A percentile compares a stretch with the other conserved stretches of the same genome.
Evolutionary conservation across 2,113 vertebrate genomes (phyloP).

Genomic region (Agapornis roseicollis): DNA sequence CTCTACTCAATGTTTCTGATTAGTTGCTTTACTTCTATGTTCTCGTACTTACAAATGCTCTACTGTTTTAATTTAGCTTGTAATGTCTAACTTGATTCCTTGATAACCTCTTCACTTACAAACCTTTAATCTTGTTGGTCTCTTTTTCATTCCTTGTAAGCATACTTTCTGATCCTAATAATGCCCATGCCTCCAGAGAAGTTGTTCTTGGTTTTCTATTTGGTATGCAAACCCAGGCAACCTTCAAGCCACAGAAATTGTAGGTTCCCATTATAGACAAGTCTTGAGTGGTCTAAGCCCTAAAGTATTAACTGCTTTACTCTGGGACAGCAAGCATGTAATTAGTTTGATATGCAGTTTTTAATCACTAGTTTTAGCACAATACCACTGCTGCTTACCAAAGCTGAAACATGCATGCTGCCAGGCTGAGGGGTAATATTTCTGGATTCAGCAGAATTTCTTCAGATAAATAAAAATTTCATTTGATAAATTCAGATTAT

Average conservation of each 20-base stretch:
- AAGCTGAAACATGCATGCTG: background rate
- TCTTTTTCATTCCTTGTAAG: background rate
- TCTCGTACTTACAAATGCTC: background rate
- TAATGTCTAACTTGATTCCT: background rate
- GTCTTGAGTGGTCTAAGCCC: background rate
- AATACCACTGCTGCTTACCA: background rate
- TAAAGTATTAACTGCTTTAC: background rate
- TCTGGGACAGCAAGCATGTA: background rate
- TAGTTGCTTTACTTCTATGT: background rate
- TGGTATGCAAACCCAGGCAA: background rate
- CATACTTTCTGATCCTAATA: background rate
- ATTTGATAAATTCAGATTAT: background rate
- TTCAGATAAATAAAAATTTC: background rate
- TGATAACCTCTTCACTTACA: background rate
- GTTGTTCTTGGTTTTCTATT: background rate
- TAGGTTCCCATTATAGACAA: background rate
- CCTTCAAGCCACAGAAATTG: background rate
- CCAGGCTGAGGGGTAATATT: background rate
- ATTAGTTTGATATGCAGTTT: background rate
- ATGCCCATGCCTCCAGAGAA: background rate
- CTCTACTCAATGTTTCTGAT: background rate
- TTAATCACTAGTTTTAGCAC: background rate
- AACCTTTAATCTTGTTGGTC: background rate
- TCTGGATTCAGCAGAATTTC: background rate
- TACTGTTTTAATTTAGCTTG: background rate